phyloP scores from a whole-genome alignment of 2,888 invertebrate species.

The Melinopterus prodromus region DNA sequence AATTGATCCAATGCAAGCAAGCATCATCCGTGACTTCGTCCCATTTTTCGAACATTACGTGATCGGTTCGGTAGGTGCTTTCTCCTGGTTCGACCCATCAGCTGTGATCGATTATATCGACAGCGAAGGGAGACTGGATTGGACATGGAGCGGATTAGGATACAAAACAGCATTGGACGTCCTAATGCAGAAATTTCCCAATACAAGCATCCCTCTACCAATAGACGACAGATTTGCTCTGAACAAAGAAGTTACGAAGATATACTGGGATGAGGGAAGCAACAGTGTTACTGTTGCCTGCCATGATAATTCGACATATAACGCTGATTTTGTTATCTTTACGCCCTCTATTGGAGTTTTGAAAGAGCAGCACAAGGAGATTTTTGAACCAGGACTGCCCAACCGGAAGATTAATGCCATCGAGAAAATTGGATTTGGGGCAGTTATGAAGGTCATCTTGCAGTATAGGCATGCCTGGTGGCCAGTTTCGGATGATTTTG shows the following conservation, averaged over 20 bases:
- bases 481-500: slow-evolving; percentile 53
- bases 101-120: slow-evolving; percentile 70
- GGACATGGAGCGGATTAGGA: slow-evolving; percentile 76
- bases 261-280: slow-evolving; percentile 37
- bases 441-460: slow-evolving; percentile 71
- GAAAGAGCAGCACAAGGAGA: slow-evolving; percentile 62
- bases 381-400: slow-evolving; percentile 66
- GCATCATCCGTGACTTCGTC: slow-evolving; percentile 31
- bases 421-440: slow-evolving; percentile 67
- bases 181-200: slow-evolving; percentile 59
- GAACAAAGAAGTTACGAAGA: slow-evolving; percentile 42
- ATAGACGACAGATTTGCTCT: slow-evolving; percentile 44
- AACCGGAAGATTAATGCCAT: slow-evolving; percentile 63
- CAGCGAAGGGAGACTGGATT: slow-evolving; percentile 71
- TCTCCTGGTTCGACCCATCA: slow-evolving; percentile 72
- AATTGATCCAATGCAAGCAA: slow-evolving; percentile 38
- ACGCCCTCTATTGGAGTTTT: slow-evolving; percentile 74
- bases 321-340: slow-evolving; percentile 70
- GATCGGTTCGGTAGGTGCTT: slow-evolving; percentile 59
- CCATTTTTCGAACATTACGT: slow-evolving; percentile 42
- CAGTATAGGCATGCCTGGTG: slow-evolving; percentile 71
- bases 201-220: slow-evolving; percentile 30
- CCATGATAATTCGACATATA: slow-evolving; percentile 61
- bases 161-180: slow-evolving; percentile 70
- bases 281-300: slow-evolving; percentile 58